phyloP scores from a whole-genome alignment of 2,797 vertebrate genomes.

The Tinamus major region DNA sequence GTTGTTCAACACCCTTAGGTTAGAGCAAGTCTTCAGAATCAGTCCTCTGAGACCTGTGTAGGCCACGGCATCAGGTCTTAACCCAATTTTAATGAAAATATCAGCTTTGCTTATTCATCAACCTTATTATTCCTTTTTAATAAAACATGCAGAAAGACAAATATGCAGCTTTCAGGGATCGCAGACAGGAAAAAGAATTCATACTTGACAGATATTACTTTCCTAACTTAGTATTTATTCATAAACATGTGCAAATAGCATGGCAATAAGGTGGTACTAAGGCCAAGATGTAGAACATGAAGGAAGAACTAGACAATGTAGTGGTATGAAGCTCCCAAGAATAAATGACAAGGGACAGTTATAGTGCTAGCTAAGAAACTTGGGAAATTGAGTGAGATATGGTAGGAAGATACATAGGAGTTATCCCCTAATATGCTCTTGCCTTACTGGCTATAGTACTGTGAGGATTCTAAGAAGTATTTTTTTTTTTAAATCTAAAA shows the following conservation, averaged over 20 bases:
- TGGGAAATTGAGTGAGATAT: not conserved
- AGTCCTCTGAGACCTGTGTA: rapidly evolving
- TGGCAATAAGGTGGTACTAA: not conserved
- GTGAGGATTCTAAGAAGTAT: not conserved
- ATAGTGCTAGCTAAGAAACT: not conserved
- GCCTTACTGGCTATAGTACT: not conserved
- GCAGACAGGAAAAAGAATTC: not conserved
- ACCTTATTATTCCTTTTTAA: not conserved
- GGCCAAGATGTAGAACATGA: not conserved
- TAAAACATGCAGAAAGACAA: not conserved
- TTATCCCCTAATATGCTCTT: not conserved
- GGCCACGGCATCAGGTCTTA: not conserved
- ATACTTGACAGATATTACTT: not conserved
- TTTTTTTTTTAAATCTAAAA: not conserved
- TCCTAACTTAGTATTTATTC: not conserved
- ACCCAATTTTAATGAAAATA: not conserved
- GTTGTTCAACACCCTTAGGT: not conserved
- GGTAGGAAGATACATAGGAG: not conserved
- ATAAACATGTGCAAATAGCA: not conserved
- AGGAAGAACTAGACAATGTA: not conserved
- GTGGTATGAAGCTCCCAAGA: not conserved
- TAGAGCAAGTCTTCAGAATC: not conserved
- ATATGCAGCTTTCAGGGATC: not conserved
- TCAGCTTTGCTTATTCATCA: not conserved
- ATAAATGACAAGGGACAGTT: not conserved